Evolutionary conservation across 2,888 invertebrate genomes (phyloP).

Genomic region (Malachius bipustulatus): DNA sequence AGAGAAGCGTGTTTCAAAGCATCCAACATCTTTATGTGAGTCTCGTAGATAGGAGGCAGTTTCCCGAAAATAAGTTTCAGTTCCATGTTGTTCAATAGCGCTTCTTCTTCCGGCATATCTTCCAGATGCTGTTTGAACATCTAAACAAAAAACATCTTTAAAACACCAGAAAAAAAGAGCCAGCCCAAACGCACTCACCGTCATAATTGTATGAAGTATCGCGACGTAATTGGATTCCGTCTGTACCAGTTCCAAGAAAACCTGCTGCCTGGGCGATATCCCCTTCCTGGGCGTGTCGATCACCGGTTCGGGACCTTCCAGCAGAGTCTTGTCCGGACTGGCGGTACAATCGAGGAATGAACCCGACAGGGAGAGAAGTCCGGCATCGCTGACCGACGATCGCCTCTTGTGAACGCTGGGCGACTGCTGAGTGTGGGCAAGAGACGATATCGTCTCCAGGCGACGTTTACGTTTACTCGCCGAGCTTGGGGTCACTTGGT

Average conservation of each 20-base stretch:
- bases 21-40: constrained; percentile 70
- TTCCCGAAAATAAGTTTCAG: constrained; percentile 92
- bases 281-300: constrained; percentile 52
- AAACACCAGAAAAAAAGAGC: not conserved
- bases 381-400: constrained; percentile 77
- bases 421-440: constrained; percentile 42
- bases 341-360: constrained; percentile 83
- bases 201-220: constrained; percentile 85
- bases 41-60: constrained; percentile 86
- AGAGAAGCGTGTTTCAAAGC: constrained; percentile 53
- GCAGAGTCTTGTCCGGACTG: constrained; percentile 54
- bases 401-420: constrained; percentile 64
- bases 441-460: constrained; percentile 45
- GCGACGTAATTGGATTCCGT: constrained; percentile 97
- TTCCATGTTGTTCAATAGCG: constrained; percentile 80
- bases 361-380: constrained; percentile 70
- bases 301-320: constrained; percentile 37
- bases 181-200: constrained; percentile 47
- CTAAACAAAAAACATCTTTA: constrained; percentile 38
- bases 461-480: constrained; percentile 69
- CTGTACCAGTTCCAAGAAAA: constrained; percentile 83
- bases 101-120: constrained; percentile 68
- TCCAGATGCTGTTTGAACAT: constrained; percentile 90
- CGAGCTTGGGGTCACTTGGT: constrained; percentile 39
- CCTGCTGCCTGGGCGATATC: constrained; percentile 66